Percentiles rank a stretch among this genome's conserved stretches.
These are phyloP conservation scores for Carettochelys insculpta DNA, from an alignment of 2,113 vertebrate species.

Conservation along the genomic window DNA sequence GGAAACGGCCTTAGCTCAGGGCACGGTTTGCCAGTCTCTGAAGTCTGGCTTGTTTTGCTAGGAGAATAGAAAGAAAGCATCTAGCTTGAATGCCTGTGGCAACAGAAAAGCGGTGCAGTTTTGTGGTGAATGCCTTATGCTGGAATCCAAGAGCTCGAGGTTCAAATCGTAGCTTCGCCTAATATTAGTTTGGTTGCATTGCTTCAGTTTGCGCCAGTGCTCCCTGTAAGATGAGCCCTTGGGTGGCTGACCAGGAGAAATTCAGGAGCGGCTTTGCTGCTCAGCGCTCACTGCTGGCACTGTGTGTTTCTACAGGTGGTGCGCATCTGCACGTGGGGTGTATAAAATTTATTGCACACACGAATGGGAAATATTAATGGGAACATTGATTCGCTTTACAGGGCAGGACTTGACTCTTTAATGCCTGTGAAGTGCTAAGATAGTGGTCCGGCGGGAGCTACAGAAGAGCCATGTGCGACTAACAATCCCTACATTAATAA, in stretches of 20 bases:
- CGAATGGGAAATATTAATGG: too few relatives aligned
- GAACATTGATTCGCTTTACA: too few relatives aligned
- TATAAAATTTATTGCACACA: too few relatives aligned
- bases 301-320: too few relatives aligned
- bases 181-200: background rate
- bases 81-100: background rate
- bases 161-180: background rate
- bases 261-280: too few relatives aligned
- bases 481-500: background rate
- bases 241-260: too few relatives aligned
- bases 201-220: background rate
- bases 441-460: background rate
- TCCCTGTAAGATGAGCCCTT: too few relatives aligned
- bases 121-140: background rate
- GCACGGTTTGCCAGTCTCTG: background rate
- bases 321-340: too few relatives aligned
- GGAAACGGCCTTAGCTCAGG: background rate
- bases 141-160: background rate
- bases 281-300: too few relatives aligned
- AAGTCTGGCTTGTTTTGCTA: accelerated
- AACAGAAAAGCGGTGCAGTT: background rate
- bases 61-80: background rate
- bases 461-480: accelerated
- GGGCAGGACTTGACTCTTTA: background rate
- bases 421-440: background rate